phyloP scores from a whole-genome alignment of 2,113 vertebrate species.

The Lethenteron camtschaticum region DNA sequence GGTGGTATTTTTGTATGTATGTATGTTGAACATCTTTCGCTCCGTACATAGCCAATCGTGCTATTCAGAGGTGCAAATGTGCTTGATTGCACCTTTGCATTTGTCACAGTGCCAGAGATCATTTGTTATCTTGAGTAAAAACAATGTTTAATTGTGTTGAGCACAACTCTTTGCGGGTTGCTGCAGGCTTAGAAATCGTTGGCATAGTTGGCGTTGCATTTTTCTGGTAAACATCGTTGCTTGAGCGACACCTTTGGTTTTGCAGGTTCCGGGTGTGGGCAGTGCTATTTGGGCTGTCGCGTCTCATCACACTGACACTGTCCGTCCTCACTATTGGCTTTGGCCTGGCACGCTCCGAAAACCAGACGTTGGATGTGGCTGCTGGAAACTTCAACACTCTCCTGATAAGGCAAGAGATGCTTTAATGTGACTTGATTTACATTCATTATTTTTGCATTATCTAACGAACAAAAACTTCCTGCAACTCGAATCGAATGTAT shows the following conservation, averaged over 20 bases:
- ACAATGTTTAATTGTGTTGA: no score
- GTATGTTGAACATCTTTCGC: no score
- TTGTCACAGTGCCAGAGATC: no score
- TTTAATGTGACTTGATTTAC: neutral
- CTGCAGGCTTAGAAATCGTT: neutral
- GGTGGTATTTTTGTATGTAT: no score
- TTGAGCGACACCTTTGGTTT: slow-evolving; percentile 7
- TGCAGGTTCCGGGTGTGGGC: slow-evolving; percentile 47
- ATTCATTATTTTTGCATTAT: no score
- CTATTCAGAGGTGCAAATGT: no score
- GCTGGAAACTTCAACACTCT: slow-evolving; percentile 43
- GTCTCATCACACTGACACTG: slow-evolving; percentile 43
- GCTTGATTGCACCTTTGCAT: no score
- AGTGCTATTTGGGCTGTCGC: slow-evolving; percentile 38
- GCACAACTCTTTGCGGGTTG: no score
- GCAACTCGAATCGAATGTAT: no score
- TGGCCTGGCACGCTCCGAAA: slow-evolving; percentile 35
- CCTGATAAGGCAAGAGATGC: slow-evolving; percentile 28
- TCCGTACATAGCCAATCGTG: no score
- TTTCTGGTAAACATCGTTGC: neutral
- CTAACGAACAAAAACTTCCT: no score
- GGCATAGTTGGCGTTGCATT: neutral
- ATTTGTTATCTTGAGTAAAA: no score
- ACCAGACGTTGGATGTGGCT: slow-evolving; percentile 33
- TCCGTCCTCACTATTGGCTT: slow-evolving; percentile 49